phyloP scores from a whole-genome alignment of 2,888 invertebrate genomes.

The Erynnis tages region DNA sequence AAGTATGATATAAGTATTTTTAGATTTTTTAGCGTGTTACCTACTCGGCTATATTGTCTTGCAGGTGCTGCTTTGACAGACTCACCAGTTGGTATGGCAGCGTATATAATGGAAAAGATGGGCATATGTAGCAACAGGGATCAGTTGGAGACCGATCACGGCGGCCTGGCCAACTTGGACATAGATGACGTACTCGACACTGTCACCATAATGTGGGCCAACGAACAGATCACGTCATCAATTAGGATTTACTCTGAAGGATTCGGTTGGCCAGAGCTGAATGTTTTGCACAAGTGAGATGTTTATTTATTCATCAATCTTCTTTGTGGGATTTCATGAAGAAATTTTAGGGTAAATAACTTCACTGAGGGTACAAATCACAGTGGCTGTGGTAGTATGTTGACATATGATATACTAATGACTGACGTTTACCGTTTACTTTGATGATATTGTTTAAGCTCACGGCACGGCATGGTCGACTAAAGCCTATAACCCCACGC shows the following conservation, averaged over 20 bases:
- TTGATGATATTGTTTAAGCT: too few species aligned
- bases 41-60: too few species aligned
- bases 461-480: too few species aligned
- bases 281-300: constrained; percentile 51
- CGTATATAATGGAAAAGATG: constrained; percentile 95
- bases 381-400: too few species aligned
- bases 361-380: too few species aligned
- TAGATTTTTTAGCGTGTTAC: too few species aligned
- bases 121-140: constrained; percentile 84
- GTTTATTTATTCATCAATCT: constrained; percentile 14
- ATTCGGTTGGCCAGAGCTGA: constrained; percentile 48
- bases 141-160: constrained; percentile 81
- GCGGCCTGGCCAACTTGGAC: constrained; percentile 83
- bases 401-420: too few species aligned
- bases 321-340: too few species aligned
- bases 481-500: too few species aligned
- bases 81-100: constrained; percentile 92
- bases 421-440: too few species aligned
- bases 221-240: constrained; percentile 88
- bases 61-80: constrained; percentile 86
- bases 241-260: constrained; percentile 88
- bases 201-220: constrained; percentile 90
- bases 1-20: too few species aligned
- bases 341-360: too few species aligned
- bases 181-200: constrained; percentile 90